These are phyloP conservation scores for Camelus dromedarius DNA, from an alignment of 2,113 vertebrate species.

Conservation along the genomic window DNA sequence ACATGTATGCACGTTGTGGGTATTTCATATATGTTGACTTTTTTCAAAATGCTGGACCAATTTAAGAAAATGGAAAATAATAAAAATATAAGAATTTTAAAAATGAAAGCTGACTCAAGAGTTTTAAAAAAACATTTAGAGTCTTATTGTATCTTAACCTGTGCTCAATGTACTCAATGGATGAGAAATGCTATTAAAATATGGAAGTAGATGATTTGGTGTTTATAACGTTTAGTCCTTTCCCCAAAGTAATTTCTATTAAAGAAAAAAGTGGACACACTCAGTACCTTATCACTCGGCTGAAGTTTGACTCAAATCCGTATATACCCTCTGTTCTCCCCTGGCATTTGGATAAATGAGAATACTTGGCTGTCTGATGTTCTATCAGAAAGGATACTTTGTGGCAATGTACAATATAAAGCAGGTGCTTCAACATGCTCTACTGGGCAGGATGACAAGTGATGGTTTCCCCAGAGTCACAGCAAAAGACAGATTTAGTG, in stretches of 20 bases:
- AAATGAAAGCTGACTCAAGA: neutral
- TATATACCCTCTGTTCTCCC: neutral
- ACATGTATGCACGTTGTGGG: neutral
- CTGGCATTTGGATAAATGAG: neutral
- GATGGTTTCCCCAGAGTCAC: constrained; percentile 65
- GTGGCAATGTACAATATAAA: constrained; percentile 38
- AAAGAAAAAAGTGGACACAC: neutral
- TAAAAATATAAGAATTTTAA: neutral
- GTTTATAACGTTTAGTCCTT: neutral
- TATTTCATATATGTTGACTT: neutral
- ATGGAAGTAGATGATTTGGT: neutral
- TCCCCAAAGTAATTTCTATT: neutral
- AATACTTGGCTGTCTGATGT: neutral
- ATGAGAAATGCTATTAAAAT: neutral
- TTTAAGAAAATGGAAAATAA: neutral
- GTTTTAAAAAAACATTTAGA: neutral
- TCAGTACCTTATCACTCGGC: neutral
- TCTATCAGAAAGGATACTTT: constrained; percentile 34
- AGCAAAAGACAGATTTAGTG: constrained; percentile 59
- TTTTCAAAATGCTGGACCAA: neutral
- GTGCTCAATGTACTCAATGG: neutral
- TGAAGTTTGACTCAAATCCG: neutral
- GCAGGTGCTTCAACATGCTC: constrained; percentile 52
- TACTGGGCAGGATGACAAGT: constrained; percentile 62
- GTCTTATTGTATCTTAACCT: neutral